phyloP scores from a whole-genome alignment of 2,888 invertebrate genomes.

The Nemotelus pantherinus region DNA sequence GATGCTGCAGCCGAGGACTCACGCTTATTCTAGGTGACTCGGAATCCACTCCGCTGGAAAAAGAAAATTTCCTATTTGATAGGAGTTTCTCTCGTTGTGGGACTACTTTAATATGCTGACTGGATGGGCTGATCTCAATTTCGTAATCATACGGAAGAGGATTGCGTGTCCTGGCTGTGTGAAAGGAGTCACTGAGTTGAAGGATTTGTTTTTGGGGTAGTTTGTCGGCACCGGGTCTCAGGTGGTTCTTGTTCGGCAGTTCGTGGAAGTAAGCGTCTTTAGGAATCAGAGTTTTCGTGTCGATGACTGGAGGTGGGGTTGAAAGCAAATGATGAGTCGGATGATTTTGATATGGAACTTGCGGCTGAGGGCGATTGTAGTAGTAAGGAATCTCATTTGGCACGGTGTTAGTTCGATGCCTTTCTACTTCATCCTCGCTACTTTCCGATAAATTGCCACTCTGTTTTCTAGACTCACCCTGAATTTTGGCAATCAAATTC shows the following conservation, averaged over 20 bases:
- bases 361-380: slow-evolving; percentile 52
- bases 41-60: slow-evolving; percentile 48
- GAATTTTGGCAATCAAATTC: slow-evolving; percentile 58
- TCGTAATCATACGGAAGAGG: slow-evolving; percentile 51
- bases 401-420: slow-evolving; percentile 55
- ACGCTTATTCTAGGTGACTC: slow-evolving; percentile 46
- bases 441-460: slow-evolving; percentile 68
- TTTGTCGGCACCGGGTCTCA: slow-evolving; percentile 49
- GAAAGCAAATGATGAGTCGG: not conserved
- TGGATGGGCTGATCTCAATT: not conserved
- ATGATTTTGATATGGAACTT: slow-evolving; percentile 50
- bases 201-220: slow-evolving; percentile 51
- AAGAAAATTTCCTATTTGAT: slow-evolving; percentile 50
- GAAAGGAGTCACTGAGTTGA: slow-evolving; percentile 41
- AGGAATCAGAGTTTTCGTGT: slow-evolving; percentile 64
- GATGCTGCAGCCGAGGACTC: slow-evolving; percentile 48
- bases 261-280: slow-evolving; percentile 73
- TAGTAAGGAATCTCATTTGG: slow-evolving; percentile 29
- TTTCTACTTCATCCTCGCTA: slow-evolving; percentile 69
- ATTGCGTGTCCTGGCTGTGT: slow-evolving; percentile 50
- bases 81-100: slow-evolving; percentile 49
- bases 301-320: slow-evolving; percentile 47
- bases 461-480: slow-evolving; percentile 51
- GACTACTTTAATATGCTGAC: not conserved
- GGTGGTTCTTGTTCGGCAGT: slow-evolving; percentile 65